Conservation (phyloP, 1,140 invertebrate genomes). For the Zaprionus davidi region DNA sequence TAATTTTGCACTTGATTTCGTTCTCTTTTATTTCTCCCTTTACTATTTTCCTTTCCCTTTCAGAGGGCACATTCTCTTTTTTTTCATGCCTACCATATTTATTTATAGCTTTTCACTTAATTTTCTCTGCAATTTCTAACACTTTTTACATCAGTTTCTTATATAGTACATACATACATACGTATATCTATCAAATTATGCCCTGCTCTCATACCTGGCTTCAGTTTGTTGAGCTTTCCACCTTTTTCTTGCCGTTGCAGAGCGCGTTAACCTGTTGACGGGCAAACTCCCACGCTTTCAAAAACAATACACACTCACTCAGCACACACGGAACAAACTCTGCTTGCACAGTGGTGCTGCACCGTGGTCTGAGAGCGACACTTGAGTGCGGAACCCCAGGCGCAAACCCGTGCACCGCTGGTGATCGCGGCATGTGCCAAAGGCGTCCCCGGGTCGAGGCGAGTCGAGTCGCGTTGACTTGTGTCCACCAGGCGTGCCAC, state of each 20-base stretch:
- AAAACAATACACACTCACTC: background rate
- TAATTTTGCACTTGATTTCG: too few relatives aligned
- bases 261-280: constrained; percentile 43
- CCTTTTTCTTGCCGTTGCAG: background rate
- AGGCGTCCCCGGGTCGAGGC: constrained; percentile 43
- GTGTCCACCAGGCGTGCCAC: constrained; percentile 24
- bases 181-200: background rate
- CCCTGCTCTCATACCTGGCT: background rate
- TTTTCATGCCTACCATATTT: background rate
- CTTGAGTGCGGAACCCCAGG: constrained; percentile 68
- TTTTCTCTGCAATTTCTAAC: background rate
- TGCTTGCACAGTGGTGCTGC: constrained; percentile 39
- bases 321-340: constrained; percentile 28
- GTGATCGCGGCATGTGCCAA: constrained; percentile 80
- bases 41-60: background rate
- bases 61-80: background rate
- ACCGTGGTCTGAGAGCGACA: constrained; percentile 49
- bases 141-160: background rate
- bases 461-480: constrained; percentile 30
- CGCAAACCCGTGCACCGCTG: constrained; percentile 68
- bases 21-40: background rate
- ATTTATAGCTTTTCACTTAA: background rate
- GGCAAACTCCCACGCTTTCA: constrained; percentile 67
- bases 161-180: background rate
- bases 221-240: background rate